These are phyloP conservation scores for Tachystola acroxantha DNA, from an alignment of 2,888 invertebrate genomes.

Conservation along the genomic window DNA sequence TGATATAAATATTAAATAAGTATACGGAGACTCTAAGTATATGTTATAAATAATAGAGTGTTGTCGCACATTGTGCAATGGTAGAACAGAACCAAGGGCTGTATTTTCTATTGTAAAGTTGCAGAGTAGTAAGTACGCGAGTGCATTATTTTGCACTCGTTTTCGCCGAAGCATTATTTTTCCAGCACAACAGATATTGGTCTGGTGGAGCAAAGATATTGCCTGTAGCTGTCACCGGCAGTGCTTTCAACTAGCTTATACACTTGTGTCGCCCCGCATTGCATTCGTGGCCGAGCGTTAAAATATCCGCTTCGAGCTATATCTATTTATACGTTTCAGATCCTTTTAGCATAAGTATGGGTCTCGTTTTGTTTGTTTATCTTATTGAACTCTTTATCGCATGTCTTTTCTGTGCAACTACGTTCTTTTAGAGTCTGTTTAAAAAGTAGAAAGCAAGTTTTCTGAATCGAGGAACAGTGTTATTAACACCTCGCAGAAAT, in stretches of 20 bases:
- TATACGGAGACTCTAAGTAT: no score
- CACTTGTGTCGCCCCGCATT: conserved; percentile 45
- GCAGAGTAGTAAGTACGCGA: conserved; percentile 1
- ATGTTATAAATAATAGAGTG: no score
- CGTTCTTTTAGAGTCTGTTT: no score
- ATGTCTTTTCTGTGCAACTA: neutral
- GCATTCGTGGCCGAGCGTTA: conserved; percentile 31
- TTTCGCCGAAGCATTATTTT: conserved; percentile 50
- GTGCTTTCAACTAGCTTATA: conserved; percentile 56
- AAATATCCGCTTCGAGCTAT: conserved; percentile 26
- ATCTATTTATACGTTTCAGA: conserved; percentile 1
- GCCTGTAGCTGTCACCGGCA: conserved; percentile 65
- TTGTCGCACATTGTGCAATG: no score
- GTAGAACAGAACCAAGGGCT: no score
- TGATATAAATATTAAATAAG: no score
- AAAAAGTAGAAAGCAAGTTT: no score
- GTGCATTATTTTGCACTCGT: conserved; percentile 14
- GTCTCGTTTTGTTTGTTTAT: neutral
- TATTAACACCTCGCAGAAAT: no score
- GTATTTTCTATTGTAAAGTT: no score
- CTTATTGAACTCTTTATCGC: neutral
- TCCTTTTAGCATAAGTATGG: conserved; percentile 3
- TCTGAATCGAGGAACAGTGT: no score
- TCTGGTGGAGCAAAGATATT: conserved; percentile 61
- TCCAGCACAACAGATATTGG: conserved; percentile 59